Conservation (phyloP, 2,888 invertebrate genomes). For the Tupiocoris notatus region DNA sequence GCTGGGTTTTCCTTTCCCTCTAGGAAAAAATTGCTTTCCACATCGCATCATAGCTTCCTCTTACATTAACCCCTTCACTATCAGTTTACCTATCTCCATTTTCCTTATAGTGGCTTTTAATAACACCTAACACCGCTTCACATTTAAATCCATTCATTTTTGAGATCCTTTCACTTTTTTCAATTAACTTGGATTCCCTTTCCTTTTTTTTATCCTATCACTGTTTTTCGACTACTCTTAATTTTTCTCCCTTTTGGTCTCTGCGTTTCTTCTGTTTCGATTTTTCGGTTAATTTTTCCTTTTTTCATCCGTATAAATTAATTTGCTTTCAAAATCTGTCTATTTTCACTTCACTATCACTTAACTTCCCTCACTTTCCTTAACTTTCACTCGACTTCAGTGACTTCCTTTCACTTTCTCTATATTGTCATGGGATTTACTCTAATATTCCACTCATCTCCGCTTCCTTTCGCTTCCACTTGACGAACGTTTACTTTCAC, state of each 20-base stretch:
- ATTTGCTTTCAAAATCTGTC: background rate
- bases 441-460: background rate
- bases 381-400: background rate
- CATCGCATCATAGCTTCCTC: too few relatives aligned
- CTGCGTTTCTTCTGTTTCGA: background rate
- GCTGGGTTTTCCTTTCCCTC: too few relatives aligned
- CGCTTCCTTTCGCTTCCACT: too few relatives aligned
- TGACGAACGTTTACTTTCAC: too few relatives aligned
- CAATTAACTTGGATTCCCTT: background rate
- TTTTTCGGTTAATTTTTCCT: too few relatives aligned
- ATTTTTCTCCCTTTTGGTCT: background rate
- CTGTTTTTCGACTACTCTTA: background rate
- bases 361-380: background rate
- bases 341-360: background rate
- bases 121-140: too few relatives aligned
- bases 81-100: too few relatives aligned
- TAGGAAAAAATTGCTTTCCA: too few relatives aligned
- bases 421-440: background rate
- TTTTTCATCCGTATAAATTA: too few relatives aligned
- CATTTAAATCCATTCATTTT: background rate
- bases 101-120: too few relatives aligned
- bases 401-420: background rate
- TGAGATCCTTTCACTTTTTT: background rate
- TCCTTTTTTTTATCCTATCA: background rate
- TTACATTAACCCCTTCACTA: too few relatives aligned